These are phyloP conservation scores for Hydroisotoma schaefferi DNA, from an alignment of 2,888 invertebrate species.

Conservation along the genomic window DNA sequence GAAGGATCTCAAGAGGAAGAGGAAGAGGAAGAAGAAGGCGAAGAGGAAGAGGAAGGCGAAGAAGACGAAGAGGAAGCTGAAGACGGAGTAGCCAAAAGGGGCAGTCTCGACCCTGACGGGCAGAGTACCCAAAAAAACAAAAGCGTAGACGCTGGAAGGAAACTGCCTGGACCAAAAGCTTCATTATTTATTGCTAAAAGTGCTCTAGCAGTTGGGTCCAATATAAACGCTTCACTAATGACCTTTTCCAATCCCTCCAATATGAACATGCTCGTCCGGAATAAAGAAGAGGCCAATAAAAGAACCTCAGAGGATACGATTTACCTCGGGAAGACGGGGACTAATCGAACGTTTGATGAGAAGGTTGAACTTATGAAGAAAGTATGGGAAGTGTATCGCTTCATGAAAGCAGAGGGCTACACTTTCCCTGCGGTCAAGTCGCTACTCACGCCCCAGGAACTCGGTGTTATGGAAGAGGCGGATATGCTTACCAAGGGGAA, in stretches of 20 bases:
- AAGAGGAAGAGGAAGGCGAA: background rate
- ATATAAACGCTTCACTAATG: too few species aligned
- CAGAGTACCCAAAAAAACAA: too few species aligned
- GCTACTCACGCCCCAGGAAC: conserved; percentile 12
- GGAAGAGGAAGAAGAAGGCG: conserved; percentile 6
- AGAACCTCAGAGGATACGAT: conserved; percentile 23
- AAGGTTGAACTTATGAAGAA: conserved; percentile 29
- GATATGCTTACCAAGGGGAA: conserved; percentile 19
- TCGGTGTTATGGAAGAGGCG: conserved; percentile 25
- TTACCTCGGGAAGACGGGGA: conserved; percentile 18
- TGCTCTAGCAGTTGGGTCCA: too few species aligned
- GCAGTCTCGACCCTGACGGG: too few species aligned
- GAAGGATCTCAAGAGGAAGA: conserved; percentile 3
- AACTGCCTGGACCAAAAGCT: background rate
- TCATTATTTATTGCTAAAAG: background rate
- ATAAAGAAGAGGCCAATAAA: conserved; percentile 14
- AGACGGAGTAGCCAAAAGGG: too few species aligned
- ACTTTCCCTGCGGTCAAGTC: conserved; percentile 19
- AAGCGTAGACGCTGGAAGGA: too few species aligned
- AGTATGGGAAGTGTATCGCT: conserved; percentile 25
- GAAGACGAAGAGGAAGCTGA: background rate
- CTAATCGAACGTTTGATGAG: conserved; percentile 20
- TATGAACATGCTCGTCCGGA: conserved; percentile 14
- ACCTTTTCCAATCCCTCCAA: background rate
- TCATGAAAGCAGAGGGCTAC: conserved; percentile 24